These are phyloP conservation scores for Hippoglossus stenolepis DNA, from an alignment of 2,113 vertebrate genomes.

Conservation along the genomic window DNA sequence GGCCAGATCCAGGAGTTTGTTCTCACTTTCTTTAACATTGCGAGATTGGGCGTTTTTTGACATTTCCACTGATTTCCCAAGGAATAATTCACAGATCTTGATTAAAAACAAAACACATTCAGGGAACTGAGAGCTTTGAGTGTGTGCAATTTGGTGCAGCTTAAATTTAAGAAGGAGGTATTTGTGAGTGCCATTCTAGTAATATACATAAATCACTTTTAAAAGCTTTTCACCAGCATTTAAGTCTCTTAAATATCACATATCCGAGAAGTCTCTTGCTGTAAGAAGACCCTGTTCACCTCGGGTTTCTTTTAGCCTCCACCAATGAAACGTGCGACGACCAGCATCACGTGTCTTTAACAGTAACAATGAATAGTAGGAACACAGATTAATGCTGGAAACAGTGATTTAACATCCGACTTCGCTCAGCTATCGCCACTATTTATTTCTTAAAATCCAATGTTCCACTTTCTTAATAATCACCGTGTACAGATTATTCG, in stretches of 20 bases:
- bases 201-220: too few relatives aligned
- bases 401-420: not conserved
- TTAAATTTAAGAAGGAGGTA: too few relatives aligned
- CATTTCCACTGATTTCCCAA: too few relatives aligned
- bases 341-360: slow-evolving; percentile 21
- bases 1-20: too few relatives aligned
- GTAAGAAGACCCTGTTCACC: slow-evolving; percentile 9
- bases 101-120: too few relatives aligned
- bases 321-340: slow-evolving; percentile 8
- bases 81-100: too few relatives aligned
- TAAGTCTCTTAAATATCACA: not conserved
- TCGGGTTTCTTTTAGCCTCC: slow-evolving; percentile 14
- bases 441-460: slow-evolving; percentile 31
- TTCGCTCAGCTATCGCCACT: slow-evolving; percentile 12
- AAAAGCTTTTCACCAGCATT: not conserved
- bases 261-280: not conserved
- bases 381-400: not conserved
- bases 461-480: slow-evolving; percentile 5
- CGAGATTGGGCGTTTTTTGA: too few relatives aligned
- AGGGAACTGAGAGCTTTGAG: too few relatives aligned
- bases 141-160: too few relatives aligned
- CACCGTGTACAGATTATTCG: slow-evolving; percentile 25
- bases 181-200: too few relatives aligned
- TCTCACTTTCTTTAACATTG: too few relatives aligned
- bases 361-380: not conserved